Conservation (phyloP, 2,888 invertebrate genomes). For the Xiphydria camelus region DNA sequence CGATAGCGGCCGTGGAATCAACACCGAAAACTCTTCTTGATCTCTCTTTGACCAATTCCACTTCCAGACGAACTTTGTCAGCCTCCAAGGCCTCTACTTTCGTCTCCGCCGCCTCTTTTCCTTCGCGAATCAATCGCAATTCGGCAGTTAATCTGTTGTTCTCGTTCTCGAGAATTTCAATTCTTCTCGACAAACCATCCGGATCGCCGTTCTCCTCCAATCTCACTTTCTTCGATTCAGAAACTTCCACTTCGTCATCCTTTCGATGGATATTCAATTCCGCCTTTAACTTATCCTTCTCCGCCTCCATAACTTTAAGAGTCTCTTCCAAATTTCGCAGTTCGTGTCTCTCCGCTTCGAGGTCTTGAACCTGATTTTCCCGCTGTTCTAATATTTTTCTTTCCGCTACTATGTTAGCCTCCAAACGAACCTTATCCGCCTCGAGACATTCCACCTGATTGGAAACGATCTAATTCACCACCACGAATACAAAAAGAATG, state of each 20-base stretch:
- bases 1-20: slow-evolving; percentile 18
- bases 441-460: slow-evolving; percentile 42
- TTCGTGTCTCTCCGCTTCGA: slow-evolving; percentile 33
- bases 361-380: slow-evolving; percentile 32
- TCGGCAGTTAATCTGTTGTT: slow-evolving; percentile 45
- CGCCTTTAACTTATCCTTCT: slow-evolving; percentile 26
- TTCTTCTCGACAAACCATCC: slow-evolving; percentile 29
- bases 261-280: slow-evolving; percentile 32
- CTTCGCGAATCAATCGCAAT: slow-evolving; percentile 36
- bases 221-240: slow-evolving; percentile 53
- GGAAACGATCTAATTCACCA: background rate
- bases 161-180: slow-evolving; percentile 49
- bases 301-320: slow-evolving; percentile 26
- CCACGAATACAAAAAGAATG: background rate
- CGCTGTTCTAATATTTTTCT: slow-evolving; percentile 31
- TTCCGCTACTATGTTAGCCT: slow-evolving; percentile 33
- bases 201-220: slow-evolving; percentile 36
- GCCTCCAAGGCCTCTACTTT: slow-evolving; percentile 59
- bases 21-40: slow-evolving; percentile 16
- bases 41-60: slow-evolving; percentile 51
- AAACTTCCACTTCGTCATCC: slow-evolving; percentile 47
- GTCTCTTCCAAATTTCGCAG: slow-evolving; percentile 33
- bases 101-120: slow-evolving; percentile 37
- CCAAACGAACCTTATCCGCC: slow-evolving; percentile 37
- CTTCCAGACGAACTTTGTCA: slow-evolving; percentile 59